These are phyloP conservation scores for Gallinago nigripennis DNA, from an alignment of 2,797 vertebrate genomes.

Conservation along the genomic window DNA sequence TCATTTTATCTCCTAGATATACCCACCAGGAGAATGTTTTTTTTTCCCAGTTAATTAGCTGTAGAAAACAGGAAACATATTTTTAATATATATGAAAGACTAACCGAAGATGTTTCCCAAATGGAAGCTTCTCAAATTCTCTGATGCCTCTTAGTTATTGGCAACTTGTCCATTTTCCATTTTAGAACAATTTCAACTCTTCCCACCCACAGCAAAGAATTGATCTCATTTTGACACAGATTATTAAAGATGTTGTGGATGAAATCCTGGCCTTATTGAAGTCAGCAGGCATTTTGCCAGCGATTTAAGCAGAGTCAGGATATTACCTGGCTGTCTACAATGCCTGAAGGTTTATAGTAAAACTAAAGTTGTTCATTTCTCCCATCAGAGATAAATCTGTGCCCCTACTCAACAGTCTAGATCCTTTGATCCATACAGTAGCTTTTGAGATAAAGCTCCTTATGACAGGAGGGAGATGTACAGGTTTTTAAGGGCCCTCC, in stretches of 20 bases:
- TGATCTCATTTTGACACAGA: slow-evolving; percentile 45
- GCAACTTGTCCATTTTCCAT: slow-evolving; percentile 43
- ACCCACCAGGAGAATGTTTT: neutral
- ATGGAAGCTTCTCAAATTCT: slow-evolving; percentile 28
- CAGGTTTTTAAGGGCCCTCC: neutral
- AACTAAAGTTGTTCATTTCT: slow-evolving; percentile 1
- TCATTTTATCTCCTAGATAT: neutral
- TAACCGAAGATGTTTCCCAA: neutral
- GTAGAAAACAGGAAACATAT: slow-evolving; percentile 33
- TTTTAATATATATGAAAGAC: slow-evolving; percentile 15
- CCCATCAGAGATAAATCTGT: neutral
- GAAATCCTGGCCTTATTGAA: slow-evolving; percentile 27
- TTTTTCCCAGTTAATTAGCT: slow-evolving; percentile 13
- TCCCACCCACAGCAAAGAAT: slow-evolving; percentile 15
- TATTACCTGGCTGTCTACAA: slow-evolving; percentile 19
- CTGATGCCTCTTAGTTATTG: slow-evolving; percentile 29
- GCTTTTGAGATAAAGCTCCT: neutral
- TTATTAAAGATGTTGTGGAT: slow-evolving; percentile 40
- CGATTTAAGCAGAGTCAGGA: slow-evolving; percentile 19
- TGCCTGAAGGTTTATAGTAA: slow-evolving; percentile 6
- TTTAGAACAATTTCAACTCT: slow-evolving; percentile 24
- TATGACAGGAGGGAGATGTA: neutral
- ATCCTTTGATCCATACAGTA: neutral
- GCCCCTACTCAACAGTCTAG: neutral
- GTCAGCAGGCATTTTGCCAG: slow-evolving; percentile 25